Percentiles rank a stretch among this genome's conserved stretches.
Evolutionary conservation across 2,113 vertebrate genomes (phyloP).

Genomic region (Polypterus bichir): DNA sequence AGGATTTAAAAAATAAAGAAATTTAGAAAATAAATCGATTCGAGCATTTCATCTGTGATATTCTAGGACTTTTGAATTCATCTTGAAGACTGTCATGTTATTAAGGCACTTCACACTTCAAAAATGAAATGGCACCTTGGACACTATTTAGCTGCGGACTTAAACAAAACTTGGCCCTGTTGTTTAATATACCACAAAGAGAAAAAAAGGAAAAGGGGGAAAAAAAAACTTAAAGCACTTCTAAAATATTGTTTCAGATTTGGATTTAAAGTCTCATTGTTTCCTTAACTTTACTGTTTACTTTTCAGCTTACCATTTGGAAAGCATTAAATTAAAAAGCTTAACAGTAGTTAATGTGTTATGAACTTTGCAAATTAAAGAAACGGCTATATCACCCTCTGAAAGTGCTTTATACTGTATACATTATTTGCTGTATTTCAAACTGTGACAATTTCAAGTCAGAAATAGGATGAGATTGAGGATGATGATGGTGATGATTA

Average conservation of each 20-base stretch:
- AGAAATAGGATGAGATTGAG: too few species aligned
- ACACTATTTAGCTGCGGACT: too few species aligned
- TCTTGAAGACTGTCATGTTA: too few species aligned
- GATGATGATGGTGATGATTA: too few species aligned
- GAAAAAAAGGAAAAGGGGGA: slow-evolving; percentile 31
- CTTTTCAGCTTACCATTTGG: slow-evolving; percentile 49
- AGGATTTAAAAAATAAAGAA: slow-evolving; percentile 97
- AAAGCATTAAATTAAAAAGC: slow-evolving; percentile 20
- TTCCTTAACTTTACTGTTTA: slow-evolving; percentile 62
- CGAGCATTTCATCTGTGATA: slow-evolving; percentile 68
- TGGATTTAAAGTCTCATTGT: slow-evolving; percentile 61
- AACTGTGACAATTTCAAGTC: too few species aligned
- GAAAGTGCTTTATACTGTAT: too few species aligned
- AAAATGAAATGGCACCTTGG: too few species aligned
- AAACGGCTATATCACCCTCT: too few species aligned
- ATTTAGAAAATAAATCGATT: slow-evolving; percentile 93
- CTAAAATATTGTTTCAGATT: slow-evolving; percentile 75
- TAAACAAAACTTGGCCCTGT: too few species aligned
- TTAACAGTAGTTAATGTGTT: neutral
- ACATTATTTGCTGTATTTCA: too few species aligned
- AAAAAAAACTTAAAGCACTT: slow-evolving; percentile 65
- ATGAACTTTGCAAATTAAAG: too few species aligned
- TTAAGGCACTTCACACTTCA: too few species aligned
- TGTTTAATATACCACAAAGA: slow-evolving; percentile 27
- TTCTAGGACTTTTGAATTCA: slow-evolving; percentile 45